These are phyloP conservation scores for Arctopsyche grandis DNA, from an alignment of 1,140 invertebrate species.

Conservation along the genomic window DNA sequence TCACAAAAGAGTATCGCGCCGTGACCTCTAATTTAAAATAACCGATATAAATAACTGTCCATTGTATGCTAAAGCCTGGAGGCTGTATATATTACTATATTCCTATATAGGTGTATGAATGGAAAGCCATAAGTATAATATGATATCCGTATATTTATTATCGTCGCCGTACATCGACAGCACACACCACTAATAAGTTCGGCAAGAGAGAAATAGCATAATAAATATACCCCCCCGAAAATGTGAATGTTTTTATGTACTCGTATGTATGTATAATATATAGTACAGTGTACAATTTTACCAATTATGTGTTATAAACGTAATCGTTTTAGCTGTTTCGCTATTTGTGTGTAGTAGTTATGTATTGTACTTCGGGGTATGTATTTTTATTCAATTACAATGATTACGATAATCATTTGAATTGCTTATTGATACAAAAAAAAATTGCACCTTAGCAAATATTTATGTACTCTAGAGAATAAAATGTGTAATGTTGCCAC, in stretches of 20 bases:
- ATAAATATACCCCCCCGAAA: slow-evolving; percentile 1
- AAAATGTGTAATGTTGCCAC: too few relatives aligned
- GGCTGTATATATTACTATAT: slow-evolving; percentile 5
- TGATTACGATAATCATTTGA: not conserved
- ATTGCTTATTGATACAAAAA: slow-evolving; percentile 7
- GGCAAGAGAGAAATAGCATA: not conserved
- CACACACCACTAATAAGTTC: slow-evolving; percentile 1
- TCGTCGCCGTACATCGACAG: slow-evolving; percentile 5
- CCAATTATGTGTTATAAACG: slow-evolving; percentile 27
- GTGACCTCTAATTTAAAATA: slow-evolving; percentile 35
- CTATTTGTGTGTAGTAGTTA: not conserved
- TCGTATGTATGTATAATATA: too few relatives aligned
- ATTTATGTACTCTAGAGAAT: not conserved
- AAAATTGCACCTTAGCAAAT: slow-evolving; percentile 10
- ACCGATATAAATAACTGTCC: slow-evolving; percentile 35
- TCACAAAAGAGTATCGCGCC: not conserved
- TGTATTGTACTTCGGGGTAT: not conserved
- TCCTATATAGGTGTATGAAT: not conserved
- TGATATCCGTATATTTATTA: slow-evolving; percentile 30
- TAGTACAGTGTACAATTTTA: not conserved
- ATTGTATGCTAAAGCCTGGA: slow-evolving; percentile 35
- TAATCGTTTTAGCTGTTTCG: slow-evolving; percentile 11
- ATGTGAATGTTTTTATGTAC: too few relatives aligned
- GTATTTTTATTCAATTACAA: not conserved
- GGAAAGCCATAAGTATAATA: slow-evolving; percentile 25